phyloP scores from a whole-genome alignment of 1,140 invertebrate genomes.

The Aphelenchoides avenae region DNA sequence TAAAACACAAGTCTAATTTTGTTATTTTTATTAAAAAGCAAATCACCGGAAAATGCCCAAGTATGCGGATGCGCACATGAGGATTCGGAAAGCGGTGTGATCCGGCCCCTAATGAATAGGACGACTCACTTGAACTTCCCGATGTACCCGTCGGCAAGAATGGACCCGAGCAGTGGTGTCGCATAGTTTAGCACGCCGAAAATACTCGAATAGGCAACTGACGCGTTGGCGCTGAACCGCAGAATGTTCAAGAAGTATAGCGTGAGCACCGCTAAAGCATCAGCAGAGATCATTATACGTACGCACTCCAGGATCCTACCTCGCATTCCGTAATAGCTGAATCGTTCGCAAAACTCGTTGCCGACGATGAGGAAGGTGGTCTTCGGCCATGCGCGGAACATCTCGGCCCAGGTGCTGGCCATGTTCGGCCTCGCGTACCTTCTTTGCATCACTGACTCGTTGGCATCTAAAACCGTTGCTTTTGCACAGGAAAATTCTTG shows the following conservation, averaged over 20 bases:
- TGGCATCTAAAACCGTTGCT: too few species aligned
- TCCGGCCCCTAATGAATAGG: too few species aligned
- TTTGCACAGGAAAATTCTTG: too few species aligned
- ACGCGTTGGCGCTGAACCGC: constrained; percentile 66
- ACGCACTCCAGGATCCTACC: constrained; percentile 49
- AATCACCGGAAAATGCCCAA: too few species aligned
- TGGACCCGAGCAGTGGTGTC: constrained; percentile 76
- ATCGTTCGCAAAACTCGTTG: constrained; percentile 29
- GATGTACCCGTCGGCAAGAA: constrained; percentile 25
- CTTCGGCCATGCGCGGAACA: constrained; percentile 25
- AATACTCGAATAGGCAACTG: constrained; percentile 74
- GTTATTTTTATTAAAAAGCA: not conserved
- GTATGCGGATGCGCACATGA: too few species aligned
- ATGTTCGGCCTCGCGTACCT: too few species aligned
- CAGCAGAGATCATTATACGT: not conserved
- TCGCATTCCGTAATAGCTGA: constrained; percentile 77
- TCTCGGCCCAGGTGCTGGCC: constrained; percentile 20
- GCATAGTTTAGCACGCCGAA: constrained; percentile 66
- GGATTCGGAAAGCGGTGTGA: too few species aligned
- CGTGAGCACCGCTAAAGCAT: constrained; percentile 68
- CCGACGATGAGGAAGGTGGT: constrained; percentile 24
- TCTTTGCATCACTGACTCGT: too few species aligned
- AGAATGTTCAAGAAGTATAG: constrained; percentile 73
- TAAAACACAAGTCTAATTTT: too few species aligned
- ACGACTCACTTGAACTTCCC: constrained; percentile 72